These are phyloP conservation scores for Diplolepis rosae DNA, from an alignment of 2,888 invertebrate genomes.

Conservation along the genomic window DNA sequence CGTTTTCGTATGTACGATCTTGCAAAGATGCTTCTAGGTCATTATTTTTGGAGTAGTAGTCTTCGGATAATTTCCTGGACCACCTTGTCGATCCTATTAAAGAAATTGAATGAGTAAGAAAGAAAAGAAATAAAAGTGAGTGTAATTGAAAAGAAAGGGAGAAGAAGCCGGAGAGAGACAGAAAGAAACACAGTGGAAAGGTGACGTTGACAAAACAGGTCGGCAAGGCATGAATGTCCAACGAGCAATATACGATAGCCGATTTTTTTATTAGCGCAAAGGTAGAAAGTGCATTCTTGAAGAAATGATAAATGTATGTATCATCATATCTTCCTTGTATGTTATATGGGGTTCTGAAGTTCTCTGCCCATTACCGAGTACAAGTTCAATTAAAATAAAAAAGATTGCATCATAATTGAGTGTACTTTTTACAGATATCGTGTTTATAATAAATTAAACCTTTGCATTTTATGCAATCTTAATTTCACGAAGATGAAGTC, in stretches of 20 bases:
- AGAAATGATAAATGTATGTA: conserved; percentile 10
- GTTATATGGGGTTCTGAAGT: not conserved
- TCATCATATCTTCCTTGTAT: conserved; percentile 12
- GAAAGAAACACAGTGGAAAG: conserved; percentile 34
- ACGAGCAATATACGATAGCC: conserved; percentile 16
- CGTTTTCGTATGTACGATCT: conserved; percentile 48
- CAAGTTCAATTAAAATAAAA: not conserved
- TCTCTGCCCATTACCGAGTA: not conserved
- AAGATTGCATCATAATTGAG: not conserved
- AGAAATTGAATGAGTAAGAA: conserved; percentile 6
- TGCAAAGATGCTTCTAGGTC: conserved; percentile 5
- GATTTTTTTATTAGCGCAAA: conserved; percentile 14
- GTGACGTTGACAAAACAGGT: conserved; percentile 22
- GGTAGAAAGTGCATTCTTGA: conserved; percentile 25
- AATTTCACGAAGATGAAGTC: too few relatives aligned
- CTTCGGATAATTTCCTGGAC: conserved; percentile 14
- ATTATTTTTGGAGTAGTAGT: not conserved
- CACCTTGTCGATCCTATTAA: conserved; percentile 7
- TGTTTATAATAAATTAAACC: too few relatives aligned
- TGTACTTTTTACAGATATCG: not conserved
- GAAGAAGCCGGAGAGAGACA: conserved; percentile 40
- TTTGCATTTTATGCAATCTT: too few relatives aligned
- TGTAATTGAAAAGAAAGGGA: conserved; percentile 9
- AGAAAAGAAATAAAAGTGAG: not conserved
- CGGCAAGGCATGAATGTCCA: conserved; percentile 9